These are phyloP conservation scores for Globodera ellingtonae DNA, from an alignment of 1,140 invertebrate genomes.

Conservation along the genomic window DNA sequence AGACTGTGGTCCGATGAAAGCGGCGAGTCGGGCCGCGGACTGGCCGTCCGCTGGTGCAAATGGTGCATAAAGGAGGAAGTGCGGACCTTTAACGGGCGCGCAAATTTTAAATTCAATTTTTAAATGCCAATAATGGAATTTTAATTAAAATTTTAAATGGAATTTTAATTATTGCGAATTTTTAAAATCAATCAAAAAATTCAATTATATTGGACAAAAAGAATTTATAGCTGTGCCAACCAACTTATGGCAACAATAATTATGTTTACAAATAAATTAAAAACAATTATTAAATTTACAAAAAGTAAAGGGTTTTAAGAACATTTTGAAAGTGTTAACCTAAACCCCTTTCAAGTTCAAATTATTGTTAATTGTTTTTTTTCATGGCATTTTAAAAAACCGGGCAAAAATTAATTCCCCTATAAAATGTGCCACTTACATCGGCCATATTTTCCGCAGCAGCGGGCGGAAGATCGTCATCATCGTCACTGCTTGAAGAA, in stretches of 20 bases:
- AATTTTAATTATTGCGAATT: not conserved
- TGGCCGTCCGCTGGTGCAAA: conserved; percentile 15
- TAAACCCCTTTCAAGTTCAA: no score
- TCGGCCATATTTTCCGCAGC: not conserved
- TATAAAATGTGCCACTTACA: not conserved
- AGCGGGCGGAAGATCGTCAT: conserved; percentile 11
- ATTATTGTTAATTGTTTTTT: no score
- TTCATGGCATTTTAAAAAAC: no score
- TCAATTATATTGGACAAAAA: no score
- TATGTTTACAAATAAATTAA: no score
- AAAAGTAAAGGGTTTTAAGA: no score
- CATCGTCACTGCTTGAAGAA: conserved; percentile 30
- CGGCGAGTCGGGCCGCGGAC: conserved; percentile 58
- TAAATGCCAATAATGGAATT: not conserved
- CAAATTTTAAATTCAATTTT: not conserved
- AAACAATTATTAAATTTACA: no score
- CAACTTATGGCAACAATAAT: no score
- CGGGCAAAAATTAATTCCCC: no score
- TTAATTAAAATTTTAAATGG: not conserved
- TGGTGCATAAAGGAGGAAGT: conserved; percentile 8
- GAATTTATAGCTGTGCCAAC: no score
- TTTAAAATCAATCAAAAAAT: not conserved
- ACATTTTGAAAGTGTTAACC: no score
- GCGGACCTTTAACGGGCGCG: not conserved
- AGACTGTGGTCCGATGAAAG: conserved; percentile 60